Conservation (phyloP, 2,113 vertebrate species). For the Struthidea cinerea region DNA sequence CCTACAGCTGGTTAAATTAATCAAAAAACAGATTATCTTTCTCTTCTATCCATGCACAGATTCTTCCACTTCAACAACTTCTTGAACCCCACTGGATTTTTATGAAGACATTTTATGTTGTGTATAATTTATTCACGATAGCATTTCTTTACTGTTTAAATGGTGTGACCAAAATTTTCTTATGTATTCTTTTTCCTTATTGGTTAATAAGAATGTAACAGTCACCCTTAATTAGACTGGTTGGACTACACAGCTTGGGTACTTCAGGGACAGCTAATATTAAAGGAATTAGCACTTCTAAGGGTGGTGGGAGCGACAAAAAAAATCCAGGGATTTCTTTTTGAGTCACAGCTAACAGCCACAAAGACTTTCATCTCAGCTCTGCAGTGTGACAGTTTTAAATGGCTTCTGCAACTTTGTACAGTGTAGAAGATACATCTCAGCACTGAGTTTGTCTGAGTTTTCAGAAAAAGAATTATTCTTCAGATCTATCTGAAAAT, state of each 20-base stretch:
- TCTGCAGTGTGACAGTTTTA: not conserved
- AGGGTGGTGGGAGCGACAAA: not conserved
- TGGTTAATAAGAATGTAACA: not conserved
- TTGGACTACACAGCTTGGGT: not conserved
- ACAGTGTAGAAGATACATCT: not conserved
- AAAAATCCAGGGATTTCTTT: not conserved
- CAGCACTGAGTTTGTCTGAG: not conserved
- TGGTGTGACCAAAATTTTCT: not conserved
- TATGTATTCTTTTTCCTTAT: not conserved
- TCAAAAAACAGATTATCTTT: not conserved
- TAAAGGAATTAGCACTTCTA: not conserved
- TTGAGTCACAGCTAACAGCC: not conserved
- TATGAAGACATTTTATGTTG: not conserved
- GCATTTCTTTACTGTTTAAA: not conserved
- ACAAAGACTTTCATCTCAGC: not conserved
- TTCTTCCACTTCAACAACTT: not conserved
- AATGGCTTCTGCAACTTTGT: not conserved
- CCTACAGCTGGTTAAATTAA: not conserved
- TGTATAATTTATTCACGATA: not conserved
- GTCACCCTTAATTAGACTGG: not conserved
- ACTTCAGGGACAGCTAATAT: not conserved
- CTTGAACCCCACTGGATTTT: not conserved
- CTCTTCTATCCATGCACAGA: fast-evolving
- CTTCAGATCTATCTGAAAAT: not conserved
- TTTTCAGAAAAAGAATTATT: not conserved